Conservation (phyloP, 2,888 invertebrate species). For the Molorchus minor region DNA sequence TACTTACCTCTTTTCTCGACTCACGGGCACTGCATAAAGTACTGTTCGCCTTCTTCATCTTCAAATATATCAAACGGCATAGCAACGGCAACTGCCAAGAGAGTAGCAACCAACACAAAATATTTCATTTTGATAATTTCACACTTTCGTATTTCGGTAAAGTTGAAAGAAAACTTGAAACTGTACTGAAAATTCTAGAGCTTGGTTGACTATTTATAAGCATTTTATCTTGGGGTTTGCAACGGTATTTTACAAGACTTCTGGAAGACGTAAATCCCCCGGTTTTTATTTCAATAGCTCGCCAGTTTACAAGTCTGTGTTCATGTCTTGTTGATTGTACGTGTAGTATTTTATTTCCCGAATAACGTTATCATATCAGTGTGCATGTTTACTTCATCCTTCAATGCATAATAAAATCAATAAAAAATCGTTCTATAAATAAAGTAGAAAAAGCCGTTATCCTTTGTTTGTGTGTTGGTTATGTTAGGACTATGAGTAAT, state of each 20-base stretch:
- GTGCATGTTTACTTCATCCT: too few species aligned
- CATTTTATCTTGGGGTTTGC: neutral
- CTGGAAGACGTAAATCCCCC: too few species aligned
- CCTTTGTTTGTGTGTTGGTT: too few species aligned
- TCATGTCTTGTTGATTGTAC: too few species aligned
- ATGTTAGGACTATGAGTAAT: too few species aligned
- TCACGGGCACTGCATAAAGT: slow-evolving; percentile 29
- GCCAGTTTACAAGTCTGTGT: too few species aligned
- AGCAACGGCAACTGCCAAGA: slow-evolving; percentile 26
- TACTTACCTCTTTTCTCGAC: slow-evolving; percentile 35
- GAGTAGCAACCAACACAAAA: slow-evolving; percentile 23
- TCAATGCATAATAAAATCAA: too few species aligned
- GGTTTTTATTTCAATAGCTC: too few species aligned
- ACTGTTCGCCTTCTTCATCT: slow-evolving; percentile 37
- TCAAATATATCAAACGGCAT: slow-evolving; percentile 33
- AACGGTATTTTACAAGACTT: neutral
- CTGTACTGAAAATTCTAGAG: neutral
- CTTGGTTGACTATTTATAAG: neutral
- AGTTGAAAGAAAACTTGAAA: neutral
- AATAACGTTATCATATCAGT: too few species aligned
- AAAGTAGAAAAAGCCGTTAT: too few species aligned
- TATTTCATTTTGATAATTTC: slow-evolving; percentile 35
- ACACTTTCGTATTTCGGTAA: neutral
- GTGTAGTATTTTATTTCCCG: too few species aligned
- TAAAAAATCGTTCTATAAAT: too few species aligned